phyloP scores from a whole-genome alignment of 2,888 invertebrate genomes.

The Tachina lurida region DNA sequence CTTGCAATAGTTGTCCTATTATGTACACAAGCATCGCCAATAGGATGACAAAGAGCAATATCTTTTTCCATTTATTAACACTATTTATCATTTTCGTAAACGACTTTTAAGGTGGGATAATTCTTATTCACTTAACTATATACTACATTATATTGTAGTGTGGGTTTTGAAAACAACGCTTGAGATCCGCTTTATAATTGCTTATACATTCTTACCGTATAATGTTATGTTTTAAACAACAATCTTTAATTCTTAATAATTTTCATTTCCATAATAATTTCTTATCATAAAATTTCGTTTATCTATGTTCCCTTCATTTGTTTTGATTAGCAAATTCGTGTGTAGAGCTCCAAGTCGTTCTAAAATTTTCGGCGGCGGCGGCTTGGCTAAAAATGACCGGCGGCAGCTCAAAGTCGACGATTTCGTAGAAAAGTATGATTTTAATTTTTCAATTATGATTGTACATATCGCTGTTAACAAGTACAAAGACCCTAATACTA shows the following conservation, averaged over 20 bases:
- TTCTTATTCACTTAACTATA: not conserved
- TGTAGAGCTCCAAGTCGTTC: no score
- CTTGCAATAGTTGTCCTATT: conserved; percentile 45
- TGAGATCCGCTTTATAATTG: conserved; percentile 6
- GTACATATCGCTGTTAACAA: no score
- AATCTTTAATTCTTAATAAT: not conserved
- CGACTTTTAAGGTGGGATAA: conserved; percentile 19
- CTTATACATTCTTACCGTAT: conserved; percentile 13
- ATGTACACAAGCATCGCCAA: conserved; percentile 37
- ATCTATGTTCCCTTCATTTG: conserved; percentile 17
- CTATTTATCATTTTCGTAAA: conserved; percentile 52
- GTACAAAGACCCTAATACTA: no score
- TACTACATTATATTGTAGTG: conserved; percentile 46
- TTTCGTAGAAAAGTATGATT: no score
- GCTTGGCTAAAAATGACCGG: no score
- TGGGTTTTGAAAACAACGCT: not conserved
- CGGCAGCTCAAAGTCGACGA: no score
- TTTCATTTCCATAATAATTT: no score
- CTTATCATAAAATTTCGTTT: conserved; percentile 45
- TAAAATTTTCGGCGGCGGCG: no score
- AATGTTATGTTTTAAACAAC: not conserved
- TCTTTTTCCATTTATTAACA: conserved; percentile 53
- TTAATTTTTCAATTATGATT: no score
- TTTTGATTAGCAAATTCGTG: conserved; percentile 20
- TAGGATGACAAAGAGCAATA: conserved; percentile 43